Conservation (phyloP, 2,113 vertebrate genomes). For the Turdus rufiventris region DNA sequence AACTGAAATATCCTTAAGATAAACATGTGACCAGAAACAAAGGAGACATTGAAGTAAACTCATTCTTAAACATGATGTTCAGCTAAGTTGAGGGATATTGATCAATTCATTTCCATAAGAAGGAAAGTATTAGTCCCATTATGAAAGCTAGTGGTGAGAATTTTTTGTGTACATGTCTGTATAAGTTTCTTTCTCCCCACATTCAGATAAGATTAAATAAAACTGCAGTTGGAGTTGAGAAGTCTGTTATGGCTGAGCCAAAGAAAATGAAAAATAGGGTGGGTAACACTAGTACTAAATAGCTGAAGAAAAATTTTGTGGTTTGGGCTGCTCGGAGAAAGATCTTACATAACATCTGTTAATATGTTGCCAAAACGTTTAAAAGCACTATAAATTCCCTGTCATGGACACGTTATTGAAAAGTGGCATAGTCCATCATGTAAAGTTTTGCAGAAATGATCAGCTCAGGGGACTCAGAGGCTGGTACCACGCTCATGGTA, state of each 20-base stretch:
- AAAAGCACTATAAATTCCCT: not conserved
- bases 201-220: not conserved
- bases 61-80: not conserved
- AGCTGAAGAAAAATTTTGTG: not conserved
- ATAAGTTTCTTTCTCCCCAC: not conserved
- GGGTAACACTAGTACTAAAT: not conserved
- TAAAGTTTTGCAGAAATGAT: not conserved
- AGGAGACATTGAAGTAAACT: not conserved
- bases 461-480: not conserved
- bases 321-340: not conserved
- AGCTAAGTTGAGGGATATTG: not conserved
- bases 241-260: not conserved
- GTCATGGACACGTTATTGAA: accelerated
- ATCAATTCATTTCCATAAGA: not conserved
- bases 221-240: not conserved
- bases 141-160: not conserved
- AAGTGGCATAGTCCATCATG: not conserved
- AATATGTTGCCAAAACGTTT: not conserved
- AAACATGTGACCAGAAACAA: not conserved
- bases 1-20: not conserved
- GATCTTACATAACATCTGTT: not conserved
- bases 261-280: not conserved
- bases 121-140: not conserved
- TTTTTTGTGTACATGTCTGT: not conserved
- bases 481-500: not conserved